Evolutionary conservation across 2,888 invertebrate species (phyloP), one percentile per base, ranked within the genome.

Genomic region (Aromia moschata): DNA sequence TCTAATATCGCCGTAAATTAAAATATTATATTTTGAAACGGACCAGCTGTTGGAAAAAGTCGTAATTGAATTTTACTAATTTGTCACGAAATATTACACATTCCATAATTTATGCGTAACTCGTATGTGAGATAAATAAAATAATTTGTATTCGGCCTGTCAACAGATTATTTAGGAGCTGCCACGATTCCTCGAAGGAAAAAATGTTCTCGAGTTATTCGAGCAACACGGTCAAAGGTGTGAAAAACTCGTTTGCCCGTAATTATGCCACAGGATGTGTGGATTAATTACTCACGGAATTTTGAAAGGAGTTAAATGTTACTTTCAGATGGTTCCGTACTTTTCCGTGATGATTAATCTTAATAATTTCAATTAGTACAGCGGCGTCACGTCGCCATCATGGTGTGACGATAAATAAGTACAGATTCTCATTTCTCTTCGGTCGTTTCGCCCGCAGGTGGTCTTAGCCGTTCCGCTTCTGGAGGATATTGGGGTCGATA

Each of bases 211-310:
- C 12, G 31, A 52, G 11, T 38, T 46, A 46, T 18, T 36, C 46
- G 15, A 17, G 3, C 10, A 17, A 11, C 45, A 15, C 11, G n/a
- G 7, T 30, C 31, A 38, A 45, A 58, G 51, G 51, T 41, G 52
- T 53, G 41, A 46, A 47, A 58, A 62, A 62, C 62, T 52, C 40
- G 62, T 62, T 62, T 52, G 33, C 25, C 37, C 44, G 25, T 56
- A 58, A 43, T 40, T 33, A 33, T 3, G 56, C 30, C 16, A 49
- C 5, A 12, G 4, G 16, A 45, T n/a, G n/a, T n/a, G 11, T 31
- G 31, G 43, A 49, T 57, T 61, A 61, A 61, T 61, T 61, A 54
- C 36, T 37, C 37, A 45, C 46, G 46, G 7, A 5, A 25, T 25
- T 25, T 25, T 25, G 25, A 25, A 7, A 25, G 25, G 25, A 3